These are phyloP conservation scores for Lepus europaeus DNA, from an alignment of 2,113 vertebrate species.

Conservation along the genomic window DNA sequence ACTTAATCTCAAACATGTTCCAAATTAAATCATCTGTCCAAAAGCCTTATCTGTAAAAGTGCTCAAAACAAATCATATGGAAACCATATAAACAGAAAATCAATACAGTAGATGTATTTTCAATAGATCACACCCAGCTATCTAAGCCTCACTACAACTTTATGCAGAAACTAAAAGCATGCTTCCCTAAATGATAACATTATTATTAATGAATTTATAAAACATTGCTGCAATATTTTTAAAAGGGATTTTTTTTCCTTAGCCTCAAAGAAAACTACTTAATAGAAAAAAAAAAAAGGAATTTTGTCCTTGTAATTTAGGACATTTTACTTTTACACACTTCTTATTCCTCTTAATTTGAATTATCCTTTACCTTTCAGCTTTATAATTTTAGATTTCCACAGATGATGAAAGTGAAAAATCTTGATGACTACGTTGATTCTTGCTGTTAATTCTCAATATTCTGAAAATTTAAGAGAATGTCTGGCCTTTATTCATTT, in stretches of 20 bases:
- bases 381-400: constrained; percentile 74
- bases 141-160: not conserved
- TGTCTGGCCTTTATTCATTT: constrained; percentile 73
- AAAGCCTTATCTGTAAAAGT: not conserved
- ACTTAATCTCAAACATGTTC: constrained; percentile 23
- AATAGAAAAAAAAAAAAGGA: not conserved
- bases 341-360: not conserved
- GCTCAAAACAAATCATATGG: not conserved
- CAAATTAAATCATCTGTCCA: constrained; percentile 16
- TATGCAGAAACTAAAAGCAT: constrained; percentile 20
- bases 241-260: not conserved
- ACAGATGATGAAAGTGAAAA: constrained; percentile 79
- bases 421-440: constrained; percentile 77
- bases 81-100: not conserved
- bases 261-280: not conserved
- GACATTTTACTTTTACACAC: not conserved
- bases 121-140: not conserved
- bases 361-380: constrained; percentile 9
- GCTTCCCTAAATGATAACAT: not conserved
- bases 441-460: constrained; percentile 80
- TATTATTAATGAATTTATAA: not conserved
- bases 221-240: not conserved
- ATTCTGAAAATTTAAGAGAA: constrained; percentile 79
- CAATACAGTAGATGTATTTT: not conserved
- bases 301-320: not conserved